phyloP scores from a whole-genome alignment of 2,888 invertebrate species.

The Homarus gammarus region DNA sequence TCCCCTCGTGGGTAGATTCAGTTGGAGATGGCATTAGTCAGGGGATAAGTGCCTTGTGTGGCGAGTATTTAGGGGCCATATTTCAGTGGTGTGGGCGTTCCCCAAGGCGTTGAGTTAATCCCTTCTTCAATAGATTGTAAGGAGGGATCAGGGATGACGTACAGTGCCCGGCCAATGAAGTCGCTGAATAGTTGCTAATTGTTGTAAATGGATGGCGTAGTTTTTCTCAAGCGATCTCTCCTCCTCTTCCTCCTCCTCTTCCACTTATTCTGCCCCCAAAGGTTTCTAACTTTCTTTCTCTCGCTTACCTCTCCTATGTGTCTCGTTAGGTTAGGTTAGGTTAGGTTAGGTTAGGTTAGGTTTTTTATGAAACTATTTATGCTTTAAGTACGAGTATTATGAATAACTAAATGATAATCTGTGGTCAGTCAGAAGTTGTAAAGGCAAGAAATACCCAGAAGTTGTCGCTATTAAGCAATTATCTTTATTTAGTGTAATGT shows the following conservation, averaged over 20 bases:
- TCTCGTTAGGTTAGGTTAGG: too few species aligned
- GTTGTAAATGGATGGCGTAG: conserved; percentile 10
- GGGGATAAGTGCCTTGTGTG: neutral
- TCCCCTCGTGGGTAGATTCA: neutral
- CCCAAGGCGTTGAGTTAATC: conserved; percentile 27
- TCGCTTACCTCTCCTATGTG: too few species aligned
- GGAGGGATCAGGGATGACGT: neutral
- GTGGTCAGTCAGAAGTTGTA: too few species aligned
- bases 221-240: neutral
- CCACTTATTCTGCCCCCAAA: too few species aligned
- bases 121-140: conserved; percentile 10
- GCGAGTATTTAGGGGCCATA: neutral
- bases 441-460: too few species aligned
- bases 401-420: too few species aligned
- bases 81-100: conserved; percentile 8
- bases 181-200: conserved; percentile 20
- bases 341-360: too few species aligned
- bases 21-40: neutral
- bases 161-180: neutral
- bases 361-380: too few species aligned
- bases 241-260: neutral
- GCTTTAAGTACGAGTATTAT: too few species aligned
- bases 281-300: too few species aligned
- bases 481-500: too few species aligned
- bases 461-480: too few species aligned